Conservation (phyloP, 2,113 vertebrate genomes). For the Epinephelus lanceolatus region DNA sequence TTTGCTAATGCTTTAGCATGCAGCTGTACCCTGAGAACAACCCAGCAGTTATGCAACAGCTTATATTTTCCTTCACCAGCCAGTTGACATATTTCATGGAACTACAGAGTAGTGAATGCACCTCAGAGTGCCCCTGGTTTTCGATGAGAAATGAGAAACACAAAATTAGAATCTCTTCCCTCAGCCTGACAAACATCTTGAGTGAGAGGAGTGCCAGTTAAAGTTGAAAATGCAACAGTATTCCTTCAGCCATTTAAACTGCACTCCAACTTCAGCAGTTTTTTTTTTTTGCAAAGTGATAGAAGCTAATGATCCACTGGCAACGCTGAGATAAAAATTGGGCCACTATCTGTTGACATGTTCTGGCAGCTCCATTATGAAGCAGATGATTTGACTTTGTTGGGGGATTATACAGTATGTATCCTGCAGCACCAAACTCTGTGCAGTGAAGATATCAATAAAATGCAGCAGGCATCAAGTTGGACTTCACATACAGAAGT, state of each 20-base stretch:
- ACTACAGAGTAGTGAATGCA: slow-evolving; percentile 11
- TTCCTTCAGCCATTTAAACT: slow-evolving; percentile 56
- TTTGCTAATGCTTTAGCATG: not conserved
- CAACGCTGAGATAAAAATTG: slow-evolving; percentile 68
- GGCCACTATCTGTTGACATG: slow-evolving; percentile 71
- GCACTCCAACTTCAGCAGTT: slow-evolving; percentile 62
- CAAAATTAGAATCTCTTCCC: slow-evolving; percentile 40
- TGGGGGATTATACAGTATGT: slow-evolving; percentile 59
- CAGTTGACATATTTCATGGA: slow-evolving; percentile 15
- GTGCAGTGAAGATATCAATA: slow-evolving; percentile 71
- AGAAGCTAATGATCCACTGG: slow-evolving; percentile 73
- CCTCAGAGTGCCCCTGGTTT: not conserved
- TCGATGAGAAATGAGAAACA: slow-evolving; percentile 33
- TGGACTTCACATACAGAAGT: slow-evolving; percentile 57
- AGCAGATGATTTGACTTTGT: slow-evolving; percentile 69
- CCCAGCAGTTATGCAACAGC: not conserved
- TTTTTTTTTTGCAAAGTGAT: slow-evolving; percentile 65
- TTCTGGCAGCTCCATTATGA: slow-evolving; percentile 75
- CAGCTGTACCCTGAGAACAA: not conserved
- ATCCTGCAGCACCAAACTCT: slow-evolving; percentile 65
- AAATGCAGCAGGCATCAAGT: slow-evolving; percentile 52
- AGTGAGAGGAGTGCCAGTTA: slow-evolving; percentile 29
- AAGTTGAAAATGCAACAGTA: slow-evolving; percentile 45
- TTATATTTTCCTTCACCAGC: slow-evolving; percentile 14
- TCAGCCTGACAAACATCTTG: slow-evolving; percentile 38